phyloP scores from a whole-genome alignment of 2,797 vertebrate genomes.

The Pangasius djambal region DNA sequence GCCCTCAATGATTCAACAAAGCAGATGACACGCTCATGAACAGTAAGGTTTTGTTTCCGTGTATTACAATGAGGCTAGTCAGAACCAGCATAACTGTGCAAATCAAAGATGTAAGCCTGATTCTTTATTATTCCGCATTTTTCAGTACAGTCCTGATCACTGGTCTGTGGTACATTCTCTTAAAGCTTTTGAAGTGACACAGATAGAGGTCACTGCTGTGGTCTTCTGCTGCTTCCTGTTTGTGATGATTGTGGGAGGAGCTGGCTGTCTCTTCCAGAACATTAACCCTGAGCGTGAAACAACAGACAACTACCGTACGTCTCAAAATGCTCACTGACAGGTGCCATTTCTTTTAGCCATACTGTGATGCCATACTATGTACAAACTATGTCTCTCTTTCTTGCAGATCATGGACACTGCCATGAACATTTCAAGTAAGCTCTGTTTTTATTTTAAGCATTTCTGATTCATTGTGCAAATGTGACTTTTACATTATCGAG shows the following conservation, averaged over 20 bases:
- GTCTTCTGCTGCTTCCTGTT: slow-evolving; percentile 70
- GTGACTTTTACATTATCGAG: background rate
- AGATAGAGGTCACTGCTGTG: slow-evolving; percentile 63
- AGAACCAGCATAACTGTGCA: background rate
- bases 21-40: background rate
- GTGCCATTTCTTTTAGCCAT: background rate
- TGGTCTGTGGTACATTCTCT: slow-evolving; percentile 2
- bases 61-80: background rate
- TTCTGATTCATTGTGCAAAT: background rate
- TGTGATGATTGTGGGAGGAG: slow-evolving; percentile 56
- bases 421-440: slow-evolving; percentile 30
- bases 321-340: background rate
- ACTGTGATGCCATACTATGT: background rate
- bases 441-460: slow-evolving; percentile 12
- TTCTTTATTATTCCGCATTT: background rate
- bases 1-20: background rate
- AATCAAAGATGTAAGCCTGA: background rate
- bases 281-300: slow-evolving; percentile 16
- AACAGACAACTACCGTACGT: slow-evolving; percentile 6
- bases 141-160: background rate
- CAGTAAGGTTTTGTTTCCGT: background rate
- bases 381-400: background rate
- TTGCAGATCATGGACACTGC: background rate
- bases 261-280: slow-evolving; percentile 57
- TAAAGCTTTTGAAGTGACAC: slow-evolving; percentile 51